Evolutionary conservation across 2,797 vertebrate species (phyloP).

Genomic region (Natrix natrix): DNA sequence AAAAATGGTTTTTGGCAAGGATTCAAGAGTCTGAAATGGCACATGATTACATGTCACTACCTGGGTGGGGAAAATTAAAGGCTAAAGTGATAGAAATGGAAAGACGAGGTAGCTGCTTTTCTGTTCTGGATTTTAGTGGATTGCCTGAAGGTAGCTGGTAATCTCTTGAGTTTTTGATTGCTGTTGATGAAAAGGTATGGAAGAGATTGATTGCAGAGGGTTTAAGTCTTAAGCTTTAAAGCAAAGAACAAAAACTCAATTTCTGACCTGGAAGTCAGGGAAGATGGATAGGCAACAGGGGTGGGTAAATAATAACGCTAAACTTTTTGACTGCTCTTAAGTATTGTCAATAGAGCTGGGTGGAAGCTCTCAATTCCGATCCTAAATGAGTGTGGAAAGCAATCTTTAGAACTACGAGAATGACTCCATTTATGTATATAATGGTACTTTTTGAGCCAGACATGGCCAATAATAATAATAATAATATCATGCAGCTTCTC

Average conservation of each 20-base stretch:
- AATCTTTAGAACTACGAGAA: not conserved
- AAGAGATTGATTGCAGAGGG: not conserved
- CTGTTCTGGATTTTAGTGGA: not conserved
- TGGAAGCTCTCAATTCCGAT: not conserved
- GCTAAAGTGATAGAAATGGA: not conserved
- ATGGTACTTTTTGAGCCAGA: not conserved
- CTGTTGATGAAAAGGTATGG: slow-evolving; percentile 14
- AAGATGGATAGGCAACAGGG: slow-evolving; percentile 6
- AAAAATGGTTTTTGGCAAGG: not conserved
- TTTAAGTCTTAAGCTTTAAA: not conserved
- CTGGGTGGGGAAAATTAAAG: slow-evolving; percentile 5
- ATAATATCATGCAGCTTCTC: not conserved
- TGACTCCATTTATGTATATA: not conserved
- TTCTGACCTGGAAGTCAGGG: slow-evolving; percentile 1
- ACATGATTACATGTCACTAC: not conserved
- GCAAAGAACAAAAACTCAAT: slow-evolving; percentile 6
- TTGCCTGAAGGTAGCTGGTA: not conserved
- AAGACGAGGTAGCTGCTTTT: not conserved
- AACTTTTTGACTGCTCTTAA: not conserved
- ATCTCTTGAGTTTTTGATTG: slow-evolving; percentile 16
- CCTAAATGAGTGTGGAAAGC: not conserved
- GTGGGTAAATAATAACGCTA: not conserved
- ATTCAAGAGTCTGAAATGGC: not conserved
- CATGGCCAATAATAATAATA: not conserved
- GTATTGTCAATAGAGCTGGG: not conserved